A percentile compares a stretch with the other conserved stretches of the same genome.
Evolutionary conservation across 2,113 vertebrate genomes (phyloP).

Genomic region (Lepisosteus oculatus): DNA sequence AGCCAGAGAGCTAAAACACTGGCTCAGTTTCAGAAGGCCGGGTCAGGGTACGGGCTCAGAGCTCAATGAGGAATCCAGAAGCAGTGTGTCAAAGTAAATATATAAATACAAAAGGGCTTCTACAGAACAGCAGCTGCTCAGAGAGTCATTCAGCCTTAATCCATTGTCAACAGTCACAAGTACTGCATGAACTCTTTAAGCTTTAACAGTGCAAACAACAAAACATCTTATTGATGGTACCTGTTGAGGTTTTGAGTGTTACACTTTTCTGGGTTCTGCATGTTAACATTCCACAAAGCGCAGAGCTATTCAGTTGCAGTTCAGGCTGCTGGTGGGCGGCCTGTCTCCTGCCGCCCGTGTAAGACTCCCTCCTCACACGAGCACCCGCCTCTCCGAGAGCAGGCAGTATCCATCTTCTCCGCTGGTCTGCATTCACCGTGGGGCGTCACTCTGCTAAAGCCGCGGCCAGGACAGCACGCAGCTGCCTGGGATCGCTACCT

Average conservation of each 20-base stretch:
- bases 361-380: not conserved
- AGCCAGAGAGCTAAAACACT: not conserved
- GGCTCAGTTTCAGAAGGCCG: not conserved
- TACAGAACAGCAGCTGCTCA: not conserved
- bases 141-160: not conserved
- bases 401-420: too few species aligned
- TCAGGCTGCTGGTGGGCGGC: not conserved
- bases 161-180: not conserved
- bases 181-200: not conserved
- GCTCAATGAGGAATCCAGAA: not conserved
- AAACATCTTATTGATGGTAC: not conserved
- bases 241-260: not conserved
- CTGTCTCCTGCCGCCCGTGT: not conserved
- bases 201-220: conserved; percentile 1
- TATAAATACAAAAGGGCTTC: not conserved
- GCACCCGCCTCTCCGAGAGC: not conserved
- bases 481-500: conserved; percentile 7
- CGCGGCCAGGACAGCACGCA: not conserved
- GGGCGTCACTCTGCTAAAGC: not conserved
- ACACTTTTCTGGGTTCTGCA: not conserved
- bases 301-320: not conserved
- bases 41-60: not conserved
- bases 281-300: not conserved
- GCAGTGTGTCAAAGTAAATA: not conserved
- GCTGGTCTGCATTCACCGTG: not conserved